Conservation (phyloP, 2,797 vertebrate genomes). For the Adrianichthys oophorus region DNA sequence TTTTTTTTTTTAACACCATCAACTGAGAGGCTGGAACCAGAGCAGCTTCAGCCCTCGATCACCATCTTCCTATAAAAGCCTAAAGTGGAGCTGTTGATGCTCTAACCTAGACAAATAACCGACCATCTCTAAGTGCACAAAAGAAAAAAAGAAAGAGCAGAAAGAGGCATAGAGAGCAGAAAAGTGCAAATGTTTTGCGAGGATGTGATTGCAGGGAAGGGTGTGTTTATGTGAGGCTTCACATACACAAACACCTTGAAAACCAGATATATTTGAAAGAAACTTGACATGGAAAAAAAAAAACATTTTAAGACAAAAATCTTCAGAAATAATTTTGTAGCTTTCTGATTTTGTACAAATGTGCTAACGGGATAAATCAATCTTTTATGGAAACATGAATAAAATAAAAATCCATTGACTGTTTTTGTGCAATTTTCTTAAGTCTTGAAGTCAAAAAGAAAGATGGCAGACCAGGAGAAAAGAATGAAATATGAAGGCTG, state of each 20-base stretch:
- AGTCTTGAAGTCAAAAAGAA: constrained; percentile 27
- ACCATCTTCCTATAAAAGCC: constrained; percentile 1
- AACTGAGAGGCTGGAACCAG: constrained; percentile 8
- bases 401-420: constrained; percentile 12
- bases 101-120: constrained; percentile 11
- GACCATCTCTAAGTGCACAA: constrained; percentile 7
- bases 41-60: constrained; percentile 9
- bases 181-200: not conserved
- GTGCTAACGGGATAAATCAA: constrained; percentile 41
- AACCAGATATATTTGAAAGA: not conserved
- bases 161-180: not conserved
- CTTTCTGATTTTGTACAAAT: constrained; percentile 31
- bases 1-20: not conserved
- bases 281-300: constrained; percentile 1
- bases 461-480: constrained; percentile 8
- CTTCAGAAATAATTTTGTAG: constrained; percentile 12
- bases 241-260: not conserved
- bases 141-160: not conserved
- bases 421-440: constrained; percentile 20
- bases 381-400: constrained; percentile 37
- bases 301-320: constrained; percentile 9
- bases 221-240: constrained; percentile 1
- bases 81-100: constrained; percentile 7
- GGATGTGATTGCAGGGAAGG: not conserved
- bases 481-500: not conserved